Base-by-base conservation (phyloP, 2,888 invertebrate genomes). In the Mesoligia furuncula region DNA sequence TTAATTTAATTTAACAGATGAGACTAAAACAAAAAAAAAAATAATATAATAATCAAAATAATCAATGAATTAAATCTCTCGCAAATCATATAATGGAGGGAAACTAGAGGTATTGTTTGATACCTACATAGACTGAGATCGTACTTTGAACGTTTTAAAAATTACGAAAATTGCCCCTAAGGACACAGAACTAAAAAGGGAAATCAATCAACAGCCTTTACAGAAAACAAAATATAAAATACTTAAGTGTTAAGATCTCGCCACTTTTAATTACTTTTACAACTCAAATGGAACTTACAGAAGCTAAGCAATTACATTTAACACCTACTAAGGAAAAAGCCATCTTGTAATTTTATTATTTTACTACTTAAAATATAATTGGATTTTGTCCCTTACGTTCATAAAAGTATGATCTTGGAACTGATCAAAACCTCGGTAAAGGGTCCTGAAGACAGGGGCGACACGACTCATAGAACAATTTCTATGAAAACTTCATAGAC, bases 181-280 rank as follows among this genome's bases (percentile, higher is more conserved):
- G 13, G 45, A 42, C 11, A 75, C 27, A 20, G n/a, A 42, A 42
- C 3, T n/a, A 69, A 59, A 45, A 48, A 27, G n/a, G 13, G 15
- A 78, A 67, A 78, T 15, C n/a, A 79, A 20, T n/a, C 20, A 68
- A 31, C 6, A 17, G 6, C 11, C 24, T 27, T n/a, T n/a, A 51
- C n/a, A 27, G 59, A 70, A 42, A 69, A 69, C 20, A 31, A 59
- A 79, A 67, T 24, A 61, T 31, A 48, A 65, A 65, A 61, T 15
- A 31, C 31, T 31, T 3, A n/a, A 17, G 20, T 77, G 5, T 11
- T 5, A 67, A 6, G 31, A 61, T 51, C 48, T 61, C 24, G 17
- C 36, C 24, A 77, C 17, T 80, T 82, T 77, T 83, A 72, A 82
- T 77, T 82, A 68, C 67, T 83, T 81, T 68, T 57, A 64, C 24